Conservation (phyloP, 2,113 vertebrate species). For the Elachura formosa region DNA sequence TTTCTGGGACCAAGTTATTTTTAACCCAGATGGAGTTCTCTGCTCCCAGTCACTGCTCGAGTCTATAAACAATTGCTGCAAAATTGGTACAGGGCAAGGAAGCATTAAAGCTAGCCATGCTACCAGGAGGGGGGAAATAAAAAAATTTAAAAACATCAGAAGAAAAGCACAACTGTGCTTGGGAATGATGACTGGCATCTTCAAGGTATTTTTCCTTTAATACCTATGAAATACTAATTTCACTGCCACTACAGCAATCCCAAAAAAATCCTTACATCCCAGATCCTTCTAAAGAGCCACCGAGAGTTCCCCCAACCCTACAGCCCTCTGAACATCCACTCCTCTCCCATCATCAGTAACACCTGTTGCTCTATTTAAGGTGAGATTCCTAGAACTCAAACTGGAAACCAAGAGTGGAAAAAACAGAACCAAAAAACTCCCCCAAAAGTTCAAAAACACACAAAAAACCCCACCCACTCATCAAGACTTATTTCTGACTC, state of each 20-base stretch:
- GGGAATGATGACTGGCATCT: not conserved
- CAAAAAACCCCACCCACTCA: not conserved
- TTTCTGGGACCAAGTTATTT: constrained; percentile 55
- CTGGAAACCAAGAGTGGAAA: fast-evolving
- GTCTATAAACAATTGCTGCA: constrained; percentile 27
- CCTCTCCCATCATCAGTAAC: not conserved
- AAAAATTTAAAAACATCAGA: not conserved
- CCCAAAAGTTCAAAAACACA: not conserved
- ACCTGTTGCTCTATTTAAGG: not conserved
- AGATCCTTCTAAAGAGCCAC: not conserved
- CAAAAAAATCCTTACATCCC: not conserved
- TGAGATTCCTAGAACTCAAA: not conserved
- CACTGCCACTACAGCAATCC: not conserved
- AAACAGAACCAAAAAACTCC: not conserved
- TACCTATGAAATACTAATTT: not conserved
- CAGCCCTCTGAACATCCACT: not conserved
- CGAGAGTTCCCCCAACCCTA: not conserved
- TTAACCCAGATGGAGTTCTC: constrained; percentile 40
- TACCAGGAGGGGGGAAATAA: not conserved
- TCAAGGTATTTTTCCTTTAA: not conserved
- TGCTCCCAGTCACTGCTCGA: not conserved
- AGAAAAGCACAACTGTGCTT: not conserved
- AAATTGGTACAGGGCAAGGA: not conserved
- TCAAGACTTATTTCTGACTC: not conserved
- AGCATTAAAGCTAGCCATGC: not conserved